A percentile compares a stretch with the other conserved stretches of the same genome.
These are phyloP conservation scores for Delichon dasypus DNA, from an alignment of 2,797 vertebrate species.

Conservation along the genomic window DNA sequence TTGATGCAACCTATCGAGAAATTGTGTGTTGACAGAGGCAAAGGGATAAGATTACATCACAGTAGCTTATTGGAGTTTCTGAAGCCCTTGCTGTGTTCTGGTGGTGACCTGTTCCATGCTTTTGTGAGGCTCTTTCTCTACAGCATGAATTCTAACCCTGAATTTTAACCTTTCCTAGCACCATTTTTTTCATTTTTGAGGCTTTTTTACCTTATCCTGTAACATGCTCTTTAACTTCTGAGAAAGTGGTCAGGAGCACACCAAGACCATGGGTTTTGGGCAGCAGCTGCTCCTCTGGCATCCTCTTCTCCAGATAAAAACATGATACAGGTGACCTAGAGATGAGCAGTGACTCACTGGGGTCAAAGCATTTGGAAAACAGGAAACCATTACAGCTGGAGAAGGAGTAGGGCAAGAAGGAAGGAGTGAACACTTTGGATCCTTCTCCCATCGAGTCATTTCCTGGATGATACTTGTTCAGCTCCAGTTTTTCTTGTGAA, in stretches of 20 bases:
- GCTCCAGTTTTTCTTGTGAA: neutral
- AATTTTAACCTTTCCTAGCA: neutral
- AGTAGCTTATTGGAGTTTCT: neutral
- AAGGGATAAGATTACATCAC: neutral
- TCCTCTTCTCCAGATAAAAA: neutral
- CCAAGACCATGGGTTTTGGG: neutral
- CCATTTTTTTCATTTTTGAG: neutral
- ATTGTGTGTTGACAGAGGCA: neutral
- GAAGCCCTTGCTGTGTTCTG: neutral
- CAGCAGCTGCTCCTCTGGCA: neutral
- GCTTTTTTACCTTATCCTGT: neutral
- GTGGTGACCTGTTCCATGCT: neutral
- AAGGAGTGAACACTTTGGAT: neutral
- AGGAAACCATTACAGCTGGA: slow-evolving; percentile 48
- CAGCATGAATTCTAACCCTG: neutral
- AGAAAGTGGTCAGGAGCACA: neutral
- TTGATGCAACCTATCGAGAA: neutral
- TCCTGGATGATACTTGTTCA: slow-evolving; percentile 14
- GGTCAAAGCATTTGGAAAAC: slow-evolving; percentile 39
- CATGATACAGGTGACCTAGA: neutral
- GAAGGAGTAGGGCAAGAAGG: slow-evolving; percentile 2
- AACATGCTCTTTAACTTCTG: neutral
- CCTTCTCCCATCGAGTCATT: slow-evolving; percentile 8
- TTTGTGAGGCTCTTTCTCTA: neutral
- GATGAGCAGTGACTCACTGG: slow-evolving; percentile 7